These are phyloP conservation scores for Merodon equestris DNA, from an alignment of 2,888 invertebrate species.

Conservation along the genomic window DNA sequence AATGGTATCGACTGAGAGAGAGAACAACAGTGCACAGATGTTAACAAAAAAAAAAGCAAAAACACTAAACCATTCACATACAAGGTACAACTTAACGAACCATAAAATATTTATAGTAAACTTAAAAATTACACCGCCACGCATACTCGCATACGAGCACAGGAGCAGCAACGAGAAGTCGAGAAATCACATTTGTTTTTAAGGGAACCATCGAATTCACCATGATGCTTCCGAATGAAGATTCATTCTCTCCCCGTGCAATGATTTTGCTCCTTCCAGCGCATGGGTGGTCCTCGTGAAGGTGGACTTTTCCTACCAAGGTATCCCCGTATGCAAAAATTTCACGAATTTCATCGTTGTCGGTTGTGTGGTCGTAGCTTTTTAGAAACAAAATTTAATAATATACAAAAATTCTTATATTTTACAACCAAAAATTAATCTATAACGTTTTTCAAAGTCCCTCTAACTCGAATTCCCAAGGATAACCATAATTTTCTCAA, in stretches of 20 bases:
- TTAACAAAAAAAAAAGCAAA: no score
- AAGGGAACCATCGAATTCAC: conserved; percentile 43
- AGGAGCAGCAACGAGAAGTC: conserved; percentile 36
- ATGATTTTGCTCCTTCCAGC: conserved; percentile 59
- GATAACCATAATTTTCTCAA: conserved; percentile 19
- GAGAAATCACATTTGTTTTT: conserved; percentile 29
- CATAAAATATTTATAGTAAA: conserved; percentile 69
- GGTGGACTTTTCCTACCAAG: conserved; percentile 59
- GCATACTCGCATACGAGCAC: conserved; percentile 39
- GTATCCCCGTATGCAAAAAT: conserved; percentile 71
- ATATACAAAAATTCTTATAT: conserved; percentile 53
- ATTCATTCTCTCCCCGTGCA: conserved; percentile 57
- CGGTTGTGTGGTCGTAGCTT: conserved; percentile 77
- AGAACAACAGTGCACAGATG: conserved; percentile 11
- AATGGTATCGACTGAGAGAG: conserved; percentile 57
- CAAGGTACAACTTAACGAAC: conserved; percentile 62
- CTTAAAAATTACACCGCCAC: conserved; percentile 59
- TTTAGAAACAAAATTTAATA: conserved; percentile 70
- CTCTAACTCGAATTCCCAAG: conserved; percentile 20
- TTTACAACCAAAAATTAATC: conserved; percentile 17
- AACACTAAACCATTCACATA: conserved; percentile 22
- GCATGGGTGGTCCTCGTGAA: conserved; percentile 65
- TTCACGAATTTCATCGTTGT: conserved; percentile 78
- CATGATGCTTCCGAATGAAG: conserved; percentile 31
- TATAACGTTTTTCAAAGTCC: conserved; percentile 12